Percentiles rank a stretch among this genome's conserved stretches.
phyloP scores from a whole-genome alignment of 2,113 vertebrate genomes.

The Antigone vipio region DNA sequence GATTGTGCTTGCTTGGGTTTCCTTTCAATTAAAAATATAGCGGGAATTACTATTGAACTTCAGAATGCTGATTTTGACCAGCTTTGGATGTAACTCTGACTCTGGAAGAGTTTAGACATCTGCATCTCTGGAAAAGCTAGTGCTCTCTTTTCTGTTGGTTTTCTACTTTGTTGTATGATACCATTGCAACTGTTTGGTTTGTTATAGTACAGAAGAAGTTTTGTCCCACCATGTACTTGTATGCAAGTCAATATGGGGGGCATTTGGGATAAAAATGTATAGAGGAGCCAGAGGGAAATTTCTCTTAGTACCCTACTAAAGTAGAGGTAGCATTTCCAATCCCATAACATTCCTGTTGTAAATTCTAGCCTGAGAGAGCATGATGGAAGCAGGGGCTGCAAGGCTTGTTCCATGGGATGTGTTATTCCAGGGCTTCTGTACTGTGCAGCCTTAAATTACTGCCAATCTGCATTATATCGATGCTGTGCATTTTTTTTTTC shows the following conservation, averaged over 20 bases:
- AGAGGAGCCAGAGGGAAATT: neutral
- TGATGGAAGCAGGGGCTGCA: neutral
- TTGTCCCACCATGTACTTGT: neutral
- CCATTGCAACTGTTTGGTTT: neutral
- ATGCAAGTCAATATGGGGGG: neutral
- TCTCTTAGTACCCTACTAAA: neutral
- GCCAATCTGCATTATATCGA: accelerated
- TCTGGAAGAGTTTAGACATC: neutral
- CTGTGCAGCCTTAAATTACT: neutral
- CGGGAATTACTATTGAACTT: neutral
- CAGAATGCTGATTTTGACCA: neutral
- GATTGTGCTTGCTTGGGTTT: neutral
- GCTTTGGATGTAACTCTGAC: neutral
- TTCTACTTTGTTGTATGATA: neutral
- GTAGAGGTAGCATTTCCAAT: neutral
- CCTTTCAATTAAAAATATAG: neutral
- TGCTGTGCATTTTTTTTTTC: neutral
- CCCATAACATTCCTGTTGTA: neutral
- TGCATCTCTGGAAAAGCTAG: neutral
- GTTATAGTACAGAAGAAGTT: neutral
- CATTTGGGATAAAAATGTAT: neutral
- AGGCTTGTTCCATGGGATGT: neutral
- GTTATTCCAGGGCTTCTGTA: neutral
- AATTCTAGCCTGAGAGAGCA: neutral
- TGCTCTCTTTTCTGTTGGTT: neutral